A percentile compares a stretch with the other conserved stretches of the same genome.
Evolutionary conservation across 2,888 invertebrate genomes (phyloP).

Genomic region (Diarsia brunnea): DNA sequence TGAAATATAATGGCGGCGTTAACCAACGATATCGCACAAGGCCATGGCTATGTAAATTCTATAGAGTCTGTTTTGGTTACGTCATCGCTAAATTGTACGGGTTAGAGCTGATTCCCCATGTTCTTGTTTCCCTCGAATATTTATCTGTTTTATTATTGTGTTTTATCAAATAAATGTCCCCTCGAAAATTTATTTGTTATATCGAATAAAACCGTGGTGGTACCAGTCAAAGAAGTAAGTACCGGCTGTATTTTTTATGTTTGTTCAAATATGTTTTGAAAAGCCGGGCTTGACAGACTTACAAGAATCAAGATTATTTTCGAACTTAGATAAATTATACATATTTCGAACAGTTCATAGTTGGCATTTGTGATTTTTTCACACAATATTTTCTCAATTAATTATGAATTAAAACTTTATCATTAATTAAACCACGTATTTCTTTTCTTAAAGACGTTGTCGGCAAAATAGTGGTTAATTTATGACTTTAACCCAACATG

Average conservation of each 20-base stretch:
- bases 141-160: no score
- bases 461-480: background rate
- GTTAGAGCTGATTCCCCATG: no score
- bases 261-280: no score
- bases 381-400: background rate
- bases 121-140: no score
- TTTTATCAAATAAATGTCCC: no score
- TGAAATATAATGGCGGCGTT: slow-evolving; percentile 63
- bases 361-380: background rate
- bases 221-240: no score
- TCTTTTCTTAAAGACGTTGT: background rate
- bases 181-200: no score
- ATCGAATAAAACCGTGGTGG: no score
- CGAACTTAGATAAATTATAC: background rate
- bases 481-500: background rate
- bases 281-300: no score
- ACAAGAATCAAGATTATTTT: no score
- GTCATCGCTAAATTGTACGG: background rate
- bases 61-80: background rate
- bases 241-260: no score
- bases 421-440: background rate
- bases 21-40: slow-evolving; percentile 14
- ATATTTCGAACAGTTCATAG: background rate
- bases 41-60: background rate
- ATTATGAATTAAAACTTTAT: background rate